Conservation (phyloP, 2,113 vertebrate species). For the Solenodon paradoxus region DNA sequence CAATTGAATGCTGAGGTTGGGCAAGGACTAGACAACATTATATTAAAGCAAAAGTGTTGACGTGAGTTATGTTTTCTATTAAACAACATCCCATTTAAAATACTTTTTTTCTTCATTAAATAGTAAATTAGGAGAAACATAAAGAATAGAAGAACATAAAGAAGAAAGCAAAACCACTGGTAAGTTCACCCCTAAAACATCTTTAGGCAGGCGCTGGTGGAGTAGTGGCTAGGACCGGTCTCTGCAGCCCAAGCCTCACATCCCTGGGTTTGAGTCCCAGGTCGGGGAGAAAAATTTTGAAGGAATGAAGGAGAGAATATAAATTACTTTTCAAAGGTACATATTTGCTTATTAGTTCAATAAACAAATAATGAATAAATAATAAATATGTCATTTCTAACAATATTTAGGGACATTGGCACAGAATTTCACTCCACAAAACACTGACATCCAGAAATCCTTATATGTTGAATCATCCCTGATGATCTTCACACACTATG, state of each 20-base stretch:
- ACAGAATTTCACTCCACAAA: neutral
- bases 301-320: neutral
- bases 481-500: neutral
- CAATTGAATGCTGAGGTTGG: neutral
- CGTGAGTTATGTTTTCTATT: neutral
- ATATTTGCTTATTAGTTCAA: neutral
- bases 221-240: no score
- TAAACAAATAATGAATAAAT: neutral
- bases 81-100: neutral
- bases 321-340: neutral
- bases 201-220: no score
- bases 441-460: neutral
- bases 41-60: constrained; percentile 26
- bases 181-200: neutral
- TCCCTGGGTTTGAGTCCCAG: no score
- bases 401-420: neutral
- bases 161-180: neutral
- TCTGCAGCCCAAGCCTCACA: no score
- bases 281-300: constrained; percentile 19
- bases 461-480: neutral
- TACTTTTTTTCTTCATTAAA: neutral
- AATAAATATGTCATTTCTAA: neutral
- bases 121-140: constrained; percentile 3
- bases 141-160: neutral
- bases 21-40: neutral